Evolutionary conservation across 53 echinoderm and acorn worm genomes (phyloP).

Genomic region (Stichopus horrens): DNA sequence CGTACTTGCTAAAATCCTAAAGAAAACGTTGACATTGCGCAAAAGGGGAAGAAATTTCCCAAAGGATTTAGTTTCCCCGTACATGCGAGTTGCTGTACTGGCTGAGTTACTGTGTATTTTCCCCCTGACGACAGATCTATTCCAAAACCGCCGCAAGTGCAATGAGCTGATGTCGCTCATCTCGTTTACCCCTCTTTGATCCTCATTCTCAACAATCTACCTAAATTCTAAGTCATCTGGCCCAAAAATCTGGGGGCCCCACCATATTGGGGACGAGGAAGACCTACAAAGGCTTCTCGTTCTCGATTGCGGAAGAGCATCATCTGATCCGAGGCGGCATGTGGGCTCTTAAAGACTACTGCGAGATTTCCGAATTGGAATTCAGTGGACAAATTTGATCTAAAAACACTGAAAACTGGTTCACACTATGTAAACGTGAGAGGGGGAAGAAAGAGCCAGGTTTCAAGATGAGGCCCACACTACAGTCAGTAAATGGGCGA

Average conservation of each 20-base stretch:
- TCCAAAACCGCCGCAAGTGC: neutral
- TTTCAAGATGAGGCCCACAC: neutral
- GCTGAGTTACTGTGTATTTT: neutral
- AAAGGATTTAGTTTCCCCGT: too few relatives aligned
- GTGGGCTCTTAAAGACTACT: neutral
- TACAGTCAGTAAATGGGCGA: neutral
- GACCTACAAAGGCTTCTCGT: neutral
- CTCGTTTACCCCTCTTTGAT: constrained; percentile 1
- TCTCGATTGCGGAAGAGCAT: neutral
- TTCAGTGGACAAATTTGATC: neutral
- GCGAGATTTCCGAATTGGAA: neutral
- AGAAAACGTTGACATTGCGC: too few relatives aligned
- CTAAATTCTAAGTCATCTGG: constrained; percentile 7
- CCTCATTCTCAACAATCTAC: constrained; percentile 14
- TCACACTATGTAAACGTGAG: neutral
- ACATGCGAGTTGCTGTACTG: too few relatives aligned
- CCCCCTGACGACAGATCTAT: neutral
- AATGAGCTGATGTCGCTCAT: neutral
- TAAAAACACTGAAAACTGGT: constrained; percentile 6
- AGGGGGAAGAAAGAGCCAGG: neutral
- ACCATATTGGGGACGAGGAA: neutral
- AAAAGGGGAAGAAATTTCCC: too few relatives aligned
- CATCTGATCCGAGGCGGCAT: neutral
- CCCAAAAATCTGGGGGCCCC: constrained; percentile 3
- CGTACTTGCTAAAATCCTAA: too few relatives aligned